Conservation (phyloP, 2,113 vertebrate species). For the Peromyscus polionotus region DNA sequence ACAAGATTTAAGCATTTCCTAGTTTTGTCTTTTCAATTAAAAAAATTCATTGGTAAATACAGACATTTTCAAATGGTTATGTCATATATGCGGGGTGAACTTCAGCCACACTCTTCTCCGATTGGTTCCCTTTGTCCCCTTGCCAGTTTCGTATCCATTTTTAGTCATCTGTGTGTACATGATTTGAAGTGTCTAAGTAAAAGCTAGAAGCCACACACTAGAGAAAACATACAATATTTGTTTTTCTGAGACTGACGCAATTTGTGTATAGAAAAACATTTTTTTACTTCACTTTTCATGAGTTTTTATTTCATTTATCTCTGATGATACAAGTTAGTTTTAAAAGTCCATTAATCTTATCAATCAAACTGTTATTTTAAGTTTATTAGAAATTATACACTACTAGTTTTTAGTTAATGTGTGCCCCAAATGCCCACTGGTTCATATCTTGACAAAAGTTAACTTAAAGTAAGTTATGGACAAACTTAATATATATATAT, state of each 20-base stretch:
- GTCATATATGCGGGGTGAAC: neutral
- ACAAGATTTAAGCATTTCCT: neutral
- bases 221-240: neutral
- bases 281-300: slow-evolving; percentile 43
- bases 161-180: neutral
- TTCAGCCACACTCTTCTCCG: too few relatives aligned
- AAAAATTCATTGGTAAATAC: neutral
- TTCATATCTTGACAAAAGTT: neutral
- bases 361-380: slow-evolving; percentile 41
- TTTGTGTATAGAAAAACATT: neutral
- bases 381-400: neutral
- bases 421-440: neutral
- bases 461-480: neutral
- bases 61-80: neutral
- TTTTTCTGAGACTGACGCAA: neutral
- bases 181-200: neutral
- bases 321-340: slow-evolving; percentile 1
- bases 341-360: neutral
- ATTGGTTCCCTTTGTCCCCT: neutral
- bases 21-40: neutral
- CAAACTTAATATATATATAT: neutral
- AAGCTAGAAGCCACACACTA: neutral
- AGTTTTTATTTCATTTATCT: slow-evolving; percentile 49
- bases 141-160: too few relatives aligned
- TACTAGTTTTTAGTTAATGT: neutral